A percentile compares a stretch with the other conserved stretches of the same genome.
Conservation (phyloP, 2,113 vertebrate species). For the Chitala chitala region DNA sequence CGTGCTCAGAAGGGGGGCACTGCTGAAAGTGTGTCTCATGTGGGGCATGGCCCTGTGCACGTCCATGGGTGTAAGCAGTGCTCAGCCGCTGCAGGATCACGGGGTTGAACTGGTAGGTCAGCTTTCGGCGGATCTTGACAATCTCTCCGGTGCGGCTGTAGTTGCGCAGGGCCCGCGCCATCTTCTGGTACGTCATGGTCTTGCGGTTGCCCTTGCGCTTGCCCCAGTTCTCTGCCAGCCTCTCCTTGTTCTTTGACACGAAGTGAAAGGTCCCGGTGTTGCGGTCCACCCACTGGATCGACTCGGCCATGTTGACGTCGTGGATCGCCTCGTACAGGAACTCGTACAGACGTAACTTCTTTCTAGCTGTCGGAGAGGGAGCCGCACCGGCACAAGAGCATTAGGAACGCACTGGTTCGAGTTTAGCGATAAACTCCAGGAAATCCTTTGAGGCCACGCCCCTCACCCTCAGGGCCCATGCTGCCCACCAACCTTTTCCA, state of each 20-base stretch:
- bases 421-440: not conserved
- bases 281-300: conserved; percentile 91
- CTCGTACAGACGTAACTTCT: conserved; percentile 87
- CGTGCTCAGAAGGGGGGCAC: conserved; percentile 53
- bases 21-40: conserved; percentile 58
- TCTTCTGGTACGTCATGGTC: conserved; percentile 98
- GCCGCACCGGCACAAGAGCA: not conserved
- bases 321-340: conserved; percentile 83
- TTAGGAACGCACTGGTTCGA: not conserved
- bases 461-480: not conserved
- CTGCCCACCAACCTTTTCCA: conserved; percentile 70
- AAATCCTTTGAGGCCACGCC: not conserved
- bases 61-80: conserved; percentile 44
- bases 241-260: conserved; percentile 94
- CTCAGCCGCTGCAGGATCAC: conserved; percentile 77
- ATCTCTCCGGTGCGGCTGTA: conserved; percentile 94
- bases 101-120: conserved; percentile 92
- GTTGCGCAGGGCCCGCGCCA: conserved; percentile 92
- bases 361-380: conserved; percentile 65
- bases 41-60: conserved; percentile 38
- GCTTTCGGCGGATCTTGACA: conserved; percentile 84
- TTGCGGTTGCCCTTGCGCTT: conserved; percentile 93
- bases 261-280: conserved; percentile 87
- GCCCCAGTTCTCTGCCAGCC: conserved; percentile 90
- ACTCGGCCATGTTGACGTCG: conserved; percentile 81